Evolutionary conservation across 2,888 invertebrate genomes (phyloP).

Genomic region (Leptarthrus brevirostris): DNA sequence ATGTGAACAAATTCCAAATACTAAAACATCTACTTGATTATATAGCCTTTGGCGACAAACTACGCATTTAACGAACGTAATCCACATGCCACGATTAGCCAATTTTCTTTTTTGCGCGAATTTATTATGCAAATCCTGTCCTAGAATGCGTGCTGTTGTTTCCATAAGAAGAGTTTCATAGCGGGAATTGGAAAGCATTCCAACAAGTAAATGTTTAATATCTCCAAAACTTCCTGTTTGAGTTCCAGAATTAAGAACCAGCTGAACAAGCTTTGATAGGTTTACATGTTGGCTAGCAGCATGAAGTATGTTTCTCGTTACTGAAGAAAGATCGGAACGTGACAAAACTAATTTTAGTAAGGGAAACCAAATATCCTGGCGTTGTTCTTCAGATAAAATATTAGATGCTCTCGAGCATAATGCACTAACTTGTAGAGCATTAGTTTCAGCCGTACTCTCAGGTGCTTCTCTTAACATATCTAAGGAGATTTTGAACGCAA

Average conservation of each 20-base stretch:
- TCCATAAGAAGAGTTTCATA: slow-evolving; percentile 80
- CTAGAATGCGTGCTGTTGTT: slow-evolving; percentile 73
- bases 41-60: slow-evolving; percentile 63
- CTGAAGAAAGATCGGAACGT: slow-evolving; percentile 65
- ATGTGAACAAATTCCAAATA: slow-evolving; percentile 64
- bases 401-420: slow-evolving; percentile 68
- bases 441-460: slow-evolving; percentile 56
- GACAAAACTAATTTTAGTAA: slow-evolving; percentile 67
- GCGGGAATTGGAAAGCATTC: slow-evolving; percentile 80
- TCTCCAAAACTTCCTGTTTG: slow-evolving; percentile 72
- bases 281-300: slow-evolving; percentile 71
- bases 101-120: slow-evolving; percentile 60
- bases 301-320: slow-evolving; percentile 69
- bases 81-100: slow-evolving; percentile 63
- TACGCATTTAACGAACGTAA: slow-evolving; percentile 64
- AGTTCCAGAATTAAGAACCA: slow-evolving; percentile 69
- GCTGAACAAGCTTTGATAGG: slow-evolving; percentile 71
- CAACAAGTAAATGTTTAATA: slow-evolving; percentile 71
- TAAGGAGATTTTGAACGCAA: slow-evolving; percentile 75
- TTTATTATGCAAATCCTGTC: slow-evolving; percentile 75
- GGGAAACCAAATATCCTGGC: slow-evolving; percentile 69
- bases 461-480: slow-evolving; percentile 62
- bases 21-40: slow-evolving; percentile 60
- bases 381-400: slow-evolving; percentile 65
- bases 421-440: slow-evolving; percentile 60